phyloP scores from a whole-genome alignment of 2,113 vertebrate species.

The Dissostichus mawsoni region DNA sequence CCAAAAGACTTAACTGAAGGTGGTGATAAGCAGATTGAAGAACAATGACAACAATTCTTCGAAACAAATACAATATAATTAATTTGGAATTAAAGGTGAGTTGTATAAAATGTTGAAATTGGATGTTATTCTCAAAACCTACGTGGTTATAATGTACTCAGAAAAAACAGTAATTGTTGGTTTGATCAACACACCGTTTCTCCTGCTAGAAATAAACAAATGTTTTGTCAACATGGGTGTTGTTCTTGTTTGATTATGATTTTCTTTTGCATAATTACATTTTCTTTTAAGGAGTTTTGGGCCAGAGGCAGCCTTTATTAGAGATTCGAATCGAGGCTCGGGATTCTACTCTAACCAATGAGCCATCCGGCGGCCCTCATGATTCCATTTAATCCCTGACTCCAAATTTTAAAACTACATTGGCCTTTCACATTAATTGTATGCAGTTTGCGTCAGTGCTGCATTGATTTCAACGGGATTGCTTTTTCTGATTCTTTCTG shows the following conservation, averaged over 20 bases:
- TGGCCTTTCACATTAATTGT: neutral
- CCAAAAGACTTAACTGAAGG: neutral
- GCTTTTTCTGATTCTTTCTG: neutral
- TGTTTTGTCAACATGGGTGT: neutral
- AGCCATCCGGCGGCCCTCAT: no score
- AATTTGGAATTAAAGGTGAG: neutral
- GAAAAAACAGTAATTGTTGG: neutral
- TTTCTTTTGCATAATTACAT: no score
- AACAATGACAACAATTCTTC: neutral
- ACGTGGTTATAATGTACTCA: neutral
- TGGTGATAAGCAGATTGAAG: neutral
- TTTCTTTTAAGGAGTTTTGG: no score
- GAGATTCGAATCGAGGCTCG: no score
- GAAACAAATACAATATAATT: neutral
- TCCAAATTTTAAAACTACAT: neutral
- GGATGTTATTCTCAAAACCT: neutral
- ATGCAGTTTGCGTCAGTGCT: neutral
- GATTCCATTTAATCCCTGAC: no score
- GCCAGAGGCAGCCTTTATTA: no score
- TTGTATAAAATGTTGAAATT: neutral
- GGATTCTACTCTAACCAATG: no score
- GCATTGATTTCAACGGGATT: neutral
- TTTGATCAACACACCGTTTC: neutral
- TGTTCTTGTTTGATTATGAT: neutral
- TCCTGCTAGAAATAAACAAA: no score